Percentiles rank a stretch among this genome's conserved stretches.
These are phyloP conservation scores for Etheostoma perlongum DNA, from an alignment of 2,797 vertebrate genomes.

Conservation along the genomic window DNA sequence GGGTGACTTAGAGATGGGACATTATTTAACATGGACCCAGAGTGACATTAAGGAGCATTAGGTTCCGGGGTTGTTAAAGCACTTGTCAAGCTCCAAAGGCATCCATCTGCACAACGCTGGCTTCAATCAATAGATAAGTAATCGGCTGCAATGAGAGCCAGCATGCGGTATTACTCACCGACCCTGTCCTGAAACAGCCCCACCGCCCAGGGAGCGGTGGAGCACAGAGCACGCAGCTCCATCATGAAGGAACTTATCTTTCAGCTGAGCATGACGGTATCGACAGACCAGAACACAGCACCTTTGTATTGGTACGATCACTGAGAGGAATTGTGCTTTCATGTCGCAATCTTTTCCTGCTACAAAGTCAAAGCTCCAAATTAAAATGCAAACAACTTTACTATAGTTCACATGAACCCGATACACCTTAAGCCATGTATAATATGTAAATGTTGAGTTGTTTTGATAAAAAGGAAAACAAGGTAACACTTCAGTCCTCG, in stretches of 20 bases:
- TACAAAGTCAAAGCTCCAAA: constrained; percentile 46
- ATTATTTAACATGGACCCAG: constrained; percentile 84
- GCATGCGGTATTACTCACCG: constrained; percentile 80
- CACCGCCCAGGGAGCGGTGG: constrained; percentile 59
- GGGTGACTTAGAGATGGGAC: constrained; percentile 77
- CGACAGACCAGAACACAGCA: constrained; percentile 67
- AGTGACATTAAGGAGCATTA: constrained; percentile 85
- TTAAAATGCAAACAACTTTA: constrained; percentile 29
- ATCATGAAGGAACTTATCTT: constrained; percentile 75
- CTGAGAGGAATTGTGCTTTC: constrained; percentile 57
- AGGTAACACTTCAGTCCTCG: background rate
- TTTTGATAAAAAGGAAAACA: constrained; percentile 20
- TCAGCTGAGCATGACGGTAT: constrained; percentile 67
- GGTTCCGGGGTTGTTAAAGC: constrained; percentile 82
- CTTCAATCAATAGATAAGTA: constrained; percentile 89
- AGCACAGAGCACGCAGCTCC: constrained; percentile 61
- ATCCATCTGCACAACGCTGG: constrained; percentile 83
- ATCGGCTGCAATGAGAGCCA: constrained; percentile 83
- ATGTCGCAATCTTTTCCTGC: constrained; percentile 56
- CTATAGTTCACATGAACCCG: constrained; percentile 24
- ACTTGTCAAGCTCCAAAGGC: constrained; percentile 82
- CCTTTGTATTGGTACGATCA: constrained; percentile 67
- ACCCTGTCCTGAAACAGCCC: constrained; percentile 67
- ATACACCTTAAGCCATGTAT: background rate
- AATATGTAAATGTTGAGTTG: constrained; percentile 26